Percentiles rank a stretch among this genome's conserved stretches.
Evolutionary conservation across 2,113 vertebrate species (phyloP).

Genomic region (Lagopus leucura): DNA sequence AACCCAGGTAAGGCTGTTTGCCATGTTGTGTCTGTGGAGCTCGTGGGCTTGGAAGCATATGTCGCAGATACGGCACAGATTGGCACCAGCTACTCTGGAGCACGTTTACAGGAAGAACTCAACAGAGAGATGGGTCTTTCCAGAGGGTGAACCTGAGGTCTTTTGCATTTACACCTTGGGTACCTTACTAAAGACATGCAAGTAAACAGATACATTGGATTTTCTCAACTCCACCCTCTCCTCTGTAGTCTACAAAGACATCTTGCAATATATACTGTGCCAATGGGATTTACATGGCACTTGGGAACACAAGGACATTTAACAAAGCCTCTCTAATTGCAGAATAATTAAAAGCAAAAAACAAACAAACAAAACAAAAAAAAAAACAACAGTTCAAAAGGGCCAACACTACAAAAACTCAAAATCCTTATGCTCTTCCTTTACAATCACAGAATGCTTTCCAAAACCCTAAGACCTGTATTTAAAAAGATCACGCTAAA

Average conservation of each 20-base stretch:
- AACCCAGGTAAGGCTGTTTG: not conserved
- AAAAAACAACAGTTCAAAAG: not conserved
- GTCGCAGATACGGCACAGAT: not conserved
- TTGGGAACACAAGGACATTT: not conserved
- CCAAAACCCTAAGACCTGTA: not conserved
- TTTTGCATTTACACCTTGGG: not conserved
- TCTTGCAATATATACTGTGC: not conserved
- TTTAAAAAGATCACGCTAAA: not conserved
- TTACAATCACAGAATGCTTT: not conserved
- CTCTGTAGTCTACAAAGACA: not conserved
- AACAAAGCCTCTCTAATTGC: accelerated
- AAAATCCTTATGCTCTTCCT: not conserved
- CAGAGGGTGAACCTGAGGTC: not conserved
- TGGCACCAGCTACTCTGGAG: not conserved
- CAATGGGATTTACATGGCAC: accelerated
- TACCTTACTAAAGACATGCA: not conserved
- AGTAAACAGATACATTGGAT: not conserved
- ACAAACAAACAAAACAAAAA: not conserved
- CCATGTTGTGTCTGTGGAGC: not conserved
- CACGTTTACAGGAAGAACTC: not conserved
- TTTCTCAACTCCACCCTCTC: not conserved
- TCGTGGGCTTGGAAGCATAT: not conserved
- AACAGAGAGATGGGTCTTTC: not conserved
- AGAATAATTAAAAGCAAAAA: not conserved
- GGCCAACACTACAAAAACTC: not conserved